Evolutionary conservation across 2,113 vertebrate genomes (phyloP), one percentile per base, ranked within the genome.

Genomic region (Prolemur simus): DNA sequence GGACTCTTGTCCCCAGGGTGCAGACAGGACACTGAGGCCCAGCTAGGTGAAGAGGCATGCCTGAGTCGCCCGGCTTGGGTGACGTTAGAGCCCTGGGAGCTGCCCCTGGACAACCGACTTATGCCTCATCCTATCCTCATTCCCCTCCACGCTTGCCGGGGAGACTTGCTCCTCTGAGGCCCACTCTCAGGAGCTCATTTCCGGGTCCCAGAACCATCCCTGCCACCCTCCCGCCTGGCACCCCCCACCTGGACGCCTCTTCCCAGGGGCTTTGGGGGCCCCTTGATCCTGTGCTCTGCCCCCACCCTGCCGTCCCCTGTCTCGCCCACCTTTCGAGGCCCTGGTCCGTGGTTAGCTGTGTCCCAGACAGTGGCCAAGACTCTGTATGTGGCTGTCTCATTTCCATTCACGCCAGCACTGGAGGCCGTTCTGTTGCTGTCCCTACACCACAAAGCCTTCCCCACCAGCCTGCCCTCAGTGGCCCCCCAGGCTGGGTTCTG

Each of bases 401-500:
- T 23, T n/a, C 82, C 0, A 14, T 6, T n/a, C 77, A 23, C 23
- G 0, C 52, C 13, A 10, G 66, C 20, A 0, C 77, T 17, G 68
- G 66, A 64, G 78, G 66, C 1, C 3, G 0, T 4, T 32, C 89
- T 12, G 6, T 0, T 8, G 3, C 39, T 14, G 2, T 5, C 10
- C 15, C 8, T 5, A 7, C 9, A 6, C 32, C 34, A 32, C 9
- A n/a, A 58, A 17, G 54, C 11, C 7, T 29, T 21, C 20, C 74
- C 11, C 0, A 3, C n/a, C 52, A 52, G 17, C 14, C 1, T 0
- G 45, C 25, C 58, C 68, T 32, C 17, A 4, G 1, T 0, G 0
- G 32, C 9, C 15, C 47, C 21, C 4, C 11, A 27, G 58, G 42
- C 39, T 5, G 39, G 78, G 0, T 21, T 56, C 25, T 37, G 18